Evolutionary conservation across 30 jellyfish, hydroid and myxozoan genomes (phyloP).

Genomic region (Aurelia sp.): DNA sequence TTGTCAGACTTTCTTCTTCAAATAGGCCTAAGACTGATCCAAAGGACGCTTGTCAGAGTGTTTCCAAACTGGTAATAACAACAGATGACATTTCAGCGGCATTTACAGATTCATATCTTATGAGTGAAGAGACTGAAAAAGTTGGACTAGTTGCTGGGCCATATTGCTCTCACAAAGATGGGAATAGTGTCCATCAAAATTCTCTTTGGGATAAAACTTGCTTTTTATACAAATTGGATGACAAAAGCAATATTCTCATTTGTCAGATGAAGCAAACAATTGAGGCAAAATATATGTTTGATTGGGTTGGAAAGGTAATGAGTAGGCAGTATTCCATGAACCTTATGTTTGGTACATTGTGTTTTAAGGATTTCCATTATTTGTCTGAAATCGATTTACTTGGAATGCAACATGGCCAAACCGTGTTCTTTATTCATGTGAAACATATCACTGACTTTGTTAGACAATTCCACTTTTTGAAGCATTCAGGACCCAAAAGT

Average conservation of each 20-base stretch:
- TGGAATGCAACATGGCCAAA: no score
- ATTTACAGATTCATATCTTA: conserved; percentile 41
- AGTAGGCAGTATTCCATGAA: background rate
- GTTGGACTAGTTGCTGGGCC: conserved; percentile 60
- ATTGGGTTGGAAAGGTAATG: conserved; percentile 56
- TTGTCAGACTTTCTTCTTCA: conserved; percentile 34
- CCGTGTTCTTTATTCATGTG: no score
- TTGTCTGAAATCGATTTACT: no score
- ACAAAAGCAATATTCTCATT: conserved; percentile 7
- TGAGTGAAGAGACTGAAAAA: conserved; percentile 2
- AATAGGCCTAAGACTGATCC: no score
- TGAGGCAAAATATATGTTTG: conserved; percentile 19
- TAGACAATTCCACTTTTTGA: no score
- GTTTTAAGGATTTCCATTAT: no score
- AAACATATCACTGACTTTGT: no score
- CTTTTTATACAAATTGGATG: conserved; percentile 29
- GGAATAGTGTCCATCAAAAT: conserved; percentile 36
- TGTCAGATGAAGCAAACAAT: conserved; percentile 53
- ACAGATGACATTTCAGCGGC: conserved; percentile 44
- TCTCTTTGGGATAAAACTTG: conserved; percentile 57
- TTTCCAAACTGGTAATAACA: conserved; percentile 45
- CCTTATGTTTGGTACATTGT: no score
- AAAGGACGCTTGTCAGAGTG: background rate
- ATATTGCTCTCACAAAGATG: background rate
- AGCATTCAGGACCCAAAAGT: no score